Evolutionary conservation across 2,888 invertebrate genomes (phyloP), one percentile per base, ranked within the genome.

Genomic region (Camptogramma bilineatum): DNA sequence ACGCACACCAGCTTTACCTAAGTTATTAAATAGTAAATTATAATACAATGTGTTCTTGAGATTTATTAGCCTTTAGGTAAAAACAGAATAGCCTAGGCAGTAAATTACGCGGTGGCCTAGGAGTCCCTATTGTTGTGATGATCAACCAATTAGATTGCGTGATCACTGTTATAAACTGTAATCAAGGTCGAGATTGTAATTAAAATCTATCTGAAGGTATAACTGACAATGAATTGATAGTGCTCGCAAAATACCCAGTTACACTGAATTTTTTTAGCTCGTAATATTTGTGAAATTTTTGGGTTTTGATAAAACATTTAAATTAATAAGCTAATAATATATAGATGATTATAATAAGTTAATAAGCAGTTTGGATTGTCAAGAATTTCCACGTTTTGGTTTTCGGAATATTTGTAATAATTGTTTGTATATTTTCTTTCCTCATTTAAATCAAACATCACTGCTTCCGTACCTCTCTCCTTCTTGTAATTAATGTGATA

Each of bases 121-220:
- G 16, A 17, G 5, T 44, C 16, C 44, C 17, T 17, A 44, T 44
- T 44, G 44, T 44, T 44, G 44, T 13, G 2, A 13, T 13, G 34
- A 39, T 39, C 34, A 9, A 39, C 34, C 3, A 9, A 13, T 13
- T 13, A 44, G 44, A 44, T 44, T 17, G 17, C 44, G 44, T 44
- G 44, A 44, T 44, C 0, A 16, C 44, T 17, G 17, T 17, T 1
- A 0, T 44, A 44, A 28, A 19, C 31, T 13, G 5, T 47, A 55
- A 56, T 57, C 60, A 63, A 65, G 68, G 65, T 39, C 50, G 21
- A n/a, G 42, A 60, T 66, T 62, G 55, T 31, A 54, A 55, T 52
- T 52, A 44, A 53, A 28, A 28, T 7, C 7, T 52, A 60, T 18
- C 31, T 47, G 13, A 16, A 16, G 17, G 44, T 17, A 44, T 17